These are phyloP conservation scores for Oryzias curvinotus DNA, from an alignment of 2,113 vertebrate genomes.

Conservation along the genomic window DNA sequence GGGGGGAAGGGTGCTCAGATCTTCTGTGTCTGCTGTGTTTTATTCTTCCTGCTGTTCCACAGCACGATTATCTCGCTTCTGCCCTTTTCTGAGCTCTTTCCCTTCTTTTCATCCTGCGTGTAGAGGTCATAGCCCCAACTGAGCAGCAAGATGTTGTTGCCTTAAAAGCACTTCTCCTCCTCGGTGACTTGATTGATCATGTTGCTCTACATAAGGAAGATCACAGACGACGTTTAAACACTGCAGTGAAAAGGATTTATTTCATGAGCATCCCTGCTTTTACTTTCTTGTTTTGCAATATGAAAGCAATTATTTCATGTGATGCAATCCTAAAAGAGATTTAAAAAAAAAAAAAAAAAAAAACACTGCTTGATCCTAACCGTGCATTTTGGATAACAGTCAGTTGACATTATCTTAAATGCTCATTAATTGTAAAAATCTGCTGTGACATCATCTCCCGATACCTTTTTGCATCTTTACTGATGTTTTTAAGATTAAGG, in stretches of 20 bases:
- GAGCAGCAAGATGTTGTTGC: conserved; percentile 76
- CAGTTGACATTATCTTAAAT: too few relatives aligned
- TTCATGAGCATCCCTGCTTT: background rate
- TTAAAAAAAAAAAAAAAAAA: too few relatives aligned
- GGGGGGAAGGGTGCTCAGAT: conserved; percentile 13
- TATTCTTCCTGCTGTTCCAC: conserved; percentile 16
- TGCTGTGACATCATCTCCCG: too few relatives aligned
- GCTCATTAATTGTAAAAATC: too few relatives aligned
- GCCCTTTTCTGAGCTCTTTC: conserved; percentile 27
- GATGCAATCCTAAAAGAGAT: too few relatives aligned
- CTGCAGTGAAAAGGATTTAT: background rate
- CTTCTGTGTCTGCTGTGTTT: conserved; percentile 8
- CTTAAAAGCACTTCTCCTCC: conserved; percentile 44
- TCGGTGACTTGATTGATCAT: conserved; percentile 49
- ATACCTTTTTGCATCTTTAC: too few relatives aligned
- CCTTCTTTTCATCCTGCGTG: conserved; percentile 21
- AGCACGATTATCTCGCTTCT: conserved; percentile 30
- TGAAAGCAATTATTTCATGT: too few relatives aligned
- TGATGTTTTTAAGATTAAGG: too few relatives aligned
- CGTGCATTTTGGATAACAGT: too few relatives aligned
- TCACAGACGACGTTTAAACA: conserved; percentile 11
- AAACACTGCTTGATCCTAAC: too few relatives aligned
- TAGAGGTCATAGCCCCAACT: conserved; percentile 71
- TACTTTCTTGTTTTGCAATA: background rate
- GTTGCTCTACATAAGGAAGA: conserved; percentile 21